These are phyloP conservation scores for Stichodactyla helianthus DNA, from an alignment of 64 coral and sea anemone genomes.

Conservation along the genomic window DNA sequence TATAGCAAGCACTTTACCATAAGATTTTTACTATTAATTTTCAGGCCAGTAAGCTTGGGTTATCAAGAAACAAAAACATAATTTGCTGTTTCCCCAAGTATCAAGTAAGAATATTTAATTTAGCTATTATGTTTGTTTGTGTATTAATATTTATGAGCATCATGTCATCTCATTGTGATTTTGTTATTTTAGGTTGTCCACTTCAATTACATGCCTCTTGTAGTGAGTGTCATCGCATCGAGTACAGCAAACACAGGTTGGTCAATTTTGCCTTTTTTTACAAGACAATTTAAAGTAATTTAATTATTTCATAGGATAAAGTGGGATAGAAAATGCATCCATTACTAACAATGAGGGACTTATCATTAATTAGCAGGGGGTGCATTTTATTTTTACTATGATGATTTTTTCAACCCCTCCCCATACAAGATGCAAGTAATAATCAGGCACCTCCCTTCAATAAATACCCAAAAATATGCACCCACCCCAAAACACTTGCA, in stretches of 20 bases:
- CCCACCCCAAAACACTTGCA: no score
- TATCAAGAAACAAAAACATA: conserved; percentile 97
- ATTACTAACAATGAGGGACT: no score
- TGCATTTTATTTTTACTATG: no score
- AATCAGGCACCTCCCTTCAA: no score
- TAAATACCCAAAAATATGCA: no score
- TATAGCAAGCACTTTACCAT: no score
- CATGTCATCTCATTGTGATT: not conserved
- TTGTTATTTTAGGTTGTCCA: conserved; percentile 66
- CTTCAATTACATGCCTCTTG: conserved; percentile 94
- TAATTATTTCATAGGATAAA: not conserved
- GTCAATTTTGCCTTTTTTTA: not conserved
- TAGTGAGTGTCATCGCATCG: conserved; percentile 90
- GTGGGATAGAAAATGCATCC: not conserved
- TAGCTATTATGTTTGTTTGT: not conserved
- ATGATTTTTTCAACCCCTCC: no score
- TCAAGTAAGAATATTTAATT: conserved; percentile 54
- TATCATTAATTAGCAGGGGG: no score
- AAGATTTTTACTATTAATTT: not conserved
- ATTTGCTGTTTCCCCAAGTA: conserved; percentile 84
- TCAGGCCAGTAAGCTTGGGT: conserved; percentile 93
- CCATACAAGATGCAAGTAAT: no score
- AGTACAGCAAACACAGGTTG: conserved; percentile 97
- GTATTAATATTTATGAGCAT: not conserved
- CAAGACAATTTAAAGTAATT: not conserved